phyloP scores from a whole-genome alignment of 2,113 vertebrate genomes.

The Pangasianodon hypophthalmus region DNA sequence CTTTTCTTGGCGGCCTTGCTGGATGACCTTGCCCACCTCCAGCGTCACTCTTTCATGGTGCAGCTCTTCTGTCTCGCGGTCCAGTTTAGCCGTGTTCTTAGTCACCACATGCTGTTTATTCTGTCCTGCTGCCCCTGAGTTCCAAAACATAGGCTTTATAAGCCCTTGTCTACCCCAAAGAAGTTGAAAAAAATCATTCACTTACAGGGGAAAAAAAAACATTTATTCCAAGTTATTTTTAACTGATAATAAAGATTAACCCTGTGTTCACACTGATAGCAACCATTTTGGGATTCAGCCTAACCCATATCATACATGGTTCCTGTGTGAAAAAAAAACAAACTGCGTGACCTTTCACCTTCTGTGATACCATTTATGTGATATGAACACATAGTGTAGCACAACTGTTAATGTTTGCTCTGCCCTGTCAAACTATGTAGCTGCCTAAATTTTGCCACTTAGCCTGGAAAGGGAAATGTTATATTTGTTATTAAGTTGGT shows the following conservation, averaged over 20 bases:
- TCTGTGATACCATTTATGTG: background rate
- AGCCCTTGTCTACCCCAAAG: background rate
- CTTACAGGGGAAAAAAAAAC: background rate
- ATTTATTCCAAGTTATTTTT: background rate
- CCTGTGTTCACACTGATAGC: background rate
- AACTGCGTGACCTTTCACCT: background rate
- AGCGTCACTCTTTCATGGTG: slow-evolving; percentile 88
- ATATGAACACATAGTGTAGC: background rate
- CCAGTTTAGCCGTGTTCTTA: slow-evolving; percentile 95
- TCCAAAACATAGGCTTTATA: background rate
- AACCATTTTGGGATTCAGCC: background rate
- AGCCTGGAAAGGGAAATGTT: background rate
- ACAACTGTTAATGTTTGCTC: background rate
- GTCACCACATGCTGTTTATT: slow-evolving; percentile 95
- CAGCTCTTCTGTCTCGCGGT: slow-evolving; percentile 92
- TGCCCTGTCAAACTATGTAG: background rate
- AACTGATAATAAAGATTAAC: background rate
- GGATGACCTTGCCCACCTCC: slow-evolving; percentile 93
- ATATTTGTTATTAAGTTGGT: background rate
- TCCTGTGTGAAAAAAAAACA: background rate
- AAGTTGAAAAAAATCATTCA: background rate
- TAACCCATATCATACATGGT: background rate
- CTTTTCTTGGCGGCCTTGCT: slow-evolving; percentile 85
- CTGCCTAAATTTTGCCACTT: background rate
- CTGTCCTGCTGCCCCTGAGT: slow-evolving; percentile 92